phyloP scores from a whole-genome alignment of 2,113 vertebrate genomes.

The Myanophis thanlyinensis region DNA sequence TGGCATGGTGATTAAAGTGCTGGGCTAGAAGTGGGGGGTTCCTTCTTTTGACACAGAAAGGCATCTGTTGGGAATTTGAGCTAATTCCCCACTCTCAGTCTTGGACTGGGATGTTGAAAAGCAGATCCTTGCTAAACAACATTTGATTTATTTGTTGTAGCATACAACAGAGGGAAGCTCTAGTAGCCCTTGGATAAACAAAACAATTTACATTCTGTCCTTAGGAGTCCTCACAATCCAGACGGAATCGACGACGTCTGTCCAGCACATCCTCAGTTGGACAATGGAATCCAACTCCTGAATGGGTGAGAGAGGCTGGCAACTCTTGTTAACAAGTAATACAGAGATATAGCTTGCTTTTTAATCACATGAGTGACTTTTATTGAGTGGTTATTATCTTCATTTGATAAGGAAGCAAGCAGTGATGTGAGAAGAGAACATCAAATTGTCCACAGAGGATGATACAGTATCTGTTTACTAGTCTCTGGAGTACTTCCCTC shows the following conservation, averaged over 20 bases:
- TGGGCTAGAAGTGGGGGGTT: background rate
- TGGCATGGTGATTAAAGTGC: background rate
- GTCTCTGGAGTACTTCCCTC: background rate
- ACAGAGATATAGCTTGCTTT: background rate
- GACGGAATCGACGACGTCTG: slow-evolving; percentile 78
- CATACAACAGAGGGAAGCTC: background rate
- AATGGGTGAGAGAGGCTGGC: slow-evolving; percentile 81
- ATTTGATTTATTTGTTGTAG: background rate
- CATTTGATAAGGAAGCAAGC: background rate
- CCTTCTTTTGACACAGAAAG: background rate
- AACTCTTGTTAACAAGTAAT: too few relatives aligned
- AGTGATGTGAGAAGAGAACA: background rate
- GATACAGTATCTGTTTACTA: background rate
- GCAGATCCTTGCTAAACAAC: background rate
- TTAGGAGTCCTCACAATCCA: slow-evolving; percentile 83
- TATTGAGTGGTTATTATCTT: background rate
- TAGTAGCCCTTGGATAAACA: background rate
- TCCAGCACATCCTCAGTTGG: slow-evolving; percentile 79
- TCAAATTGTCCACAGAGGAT: background rate
- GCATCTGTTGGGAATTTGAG: background rate
- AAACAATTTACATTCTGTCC: background rate
- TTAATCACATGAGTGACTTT: background rate
- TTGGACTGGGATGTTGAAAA: background rate
- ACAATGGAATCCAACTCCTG: slow-evolving; percentile 86
- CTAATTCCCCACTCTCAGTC: background rate